Evolutionary conservation across 2,888 invertebrate species (phyloP), one percentile per base, ranked within the genome.

Genomic region (Barypeithes pellucidus): DNA sequence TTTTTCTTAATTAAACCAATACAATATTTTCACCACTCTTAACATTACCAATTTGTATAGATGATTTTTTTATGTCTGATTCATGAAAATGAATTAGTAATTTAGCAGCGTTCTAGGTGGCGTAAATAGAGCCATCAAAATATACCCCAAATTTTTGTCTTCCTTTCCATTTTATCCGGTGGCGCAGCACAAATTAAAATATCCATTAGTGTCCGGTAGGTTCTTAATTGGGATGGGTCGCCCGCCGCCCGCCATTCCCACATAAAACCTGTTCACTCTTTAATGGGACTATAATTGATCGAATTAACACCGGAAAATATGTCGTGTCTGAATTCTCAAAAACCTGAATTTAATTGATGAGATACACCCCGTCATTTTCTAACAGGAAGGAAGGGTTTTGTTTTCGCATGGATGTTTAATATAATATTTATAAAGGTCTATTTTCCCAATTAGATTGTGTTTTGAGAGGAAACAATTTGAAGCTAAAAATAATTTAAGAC

Each of bases 231-330:
- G 67, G 67, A 74, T 41, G 70, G 67, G 71, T 74, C 71, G 18
- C 63, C 57, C 71, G 18, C 63, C 57, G 67, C 61, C 71, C 39
- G 62, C 52, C 70, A 69, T 67, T 45, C 70, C 47, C 71, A 67
- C 67, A 67, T 74, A 71, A 67, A 71, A 71, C 67, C 74, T 70
- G 67, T 50, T 65, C 68, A 50, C 68, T 57, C 75, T 72, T 67
- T 66, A 75, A 75, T 66, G 68, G 65, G 60, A 72, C 52, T 63
- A 65, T 75, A 75, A 75, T 75, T 75, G 72, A 75, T 75, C 67
- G 75, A 75, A 72, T 75, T 72, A 72, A 66, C 75, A 43, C 54
- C 16, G 45, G 50, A 59, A 60, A 72, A 74, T 74, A 73, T 68
- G 73, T 63, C 39, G 63, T 68, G 73, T 59, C 39, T 1, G 61